Evolutionary conservation across 1,140 invertebrate species (phyloP), one percentile per base, ranked within the genome.

Genomic region (Papilio glaucus): DNA sequence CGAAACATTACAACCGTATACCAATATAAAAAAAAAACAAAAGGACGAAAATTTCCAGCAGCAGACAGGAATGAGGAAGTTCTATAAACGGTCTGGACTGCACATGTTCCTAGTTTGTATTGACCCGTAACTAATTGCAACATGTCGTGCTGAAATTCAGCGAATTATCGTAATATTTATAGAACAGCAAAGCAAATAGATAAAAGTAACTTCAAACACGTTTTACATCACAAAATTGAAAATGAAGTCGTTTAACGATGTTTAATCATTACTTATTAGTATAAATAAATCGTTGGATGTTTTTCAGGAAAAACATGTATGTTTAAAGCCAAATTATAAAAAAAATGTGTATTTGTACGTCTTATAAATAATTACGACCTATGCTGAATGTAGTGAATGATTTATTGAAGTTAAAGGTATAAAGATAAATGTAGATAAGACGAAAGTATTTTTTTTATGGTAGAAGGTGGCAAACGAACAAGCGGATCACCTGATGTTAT

Each of bases 61-160:
- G 45, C 29, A 69, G 67, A 53, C 42, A 33, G 67, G 67, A 69
- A 69, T 69, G 67, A 69, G 67, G 67, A 69, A 69, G 67, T 53
- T 49, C 67, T 69, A 69, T 69, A 69, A 69, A 53, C 67, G 67
- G 67, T 15, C 42, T 49, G 26, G 41, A 53, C 67, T 37, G 67
- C 67, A 69, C 67, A 69, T 69, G 67, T 69, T 69, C 67, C 42
- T 26, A 53, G 67, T 53, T 69, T 69, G 67, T 53, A 69, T 69
- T 69, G 67, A 69, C 53, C 67, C 29, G 45, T 69, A 69, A 69
- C 67, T 69, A 69, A 69, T 69, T 69, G 67, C 67, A 37, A 49
- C 67, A 69, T 53, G 67, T 69, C 67, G 42, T 69, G 67, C 42
- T 24, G 42, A 69, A 69, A 49, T 69, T 69, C 67, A 53, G 67